Evolutionary conservation across 2,113 vertebrate genomes (phyloP).

Genomic region (Gasterosteus aculeatus): DNA sequence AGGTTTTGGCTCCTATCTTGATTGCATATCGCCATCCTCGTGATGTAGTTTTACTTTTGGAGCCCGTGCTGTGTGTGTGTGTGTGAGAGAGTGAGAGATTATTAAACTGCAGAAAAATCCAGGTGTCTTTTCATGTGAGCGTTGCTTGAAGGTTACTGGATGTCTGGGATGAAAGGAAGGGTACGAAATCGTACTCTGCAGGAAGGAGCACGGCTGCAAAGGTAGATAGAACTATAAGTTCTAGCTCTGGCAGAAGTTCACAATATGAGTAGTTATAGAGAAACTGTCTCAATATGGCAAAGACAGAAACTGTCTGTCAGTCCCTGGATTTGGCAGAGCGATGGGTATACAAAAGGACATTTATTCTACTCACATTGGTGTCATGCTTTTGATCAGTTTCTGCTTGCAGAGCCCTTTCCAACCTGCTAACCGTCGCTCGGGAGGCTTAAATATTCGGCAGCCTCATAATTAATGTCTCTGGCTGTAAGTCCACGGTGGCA

Average conservation of each 20-base stretch:
- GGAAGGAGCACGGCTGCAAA: slow-evolving; percentile 10
- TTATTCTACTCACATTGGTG: slow-evolving; percentile 1
- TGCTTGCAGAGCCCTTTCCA: slow-evolving; percentile 8
- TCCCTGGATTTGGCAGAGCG: slow-evolving; percentile 7
- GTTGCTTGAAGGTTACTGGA: slow-evolving; percentile 37
- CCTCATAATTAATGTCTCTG: slow-evolving; percentile 51
- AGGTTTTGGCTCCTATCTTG: slow-evolving; percentile 37
- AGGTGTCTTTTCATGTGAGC: slow-evolving; percentile 37
- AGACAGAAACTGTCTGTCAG: slow-evolving; percentile 7
- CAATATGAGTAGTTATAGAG: slow-evolving; percentile 38
- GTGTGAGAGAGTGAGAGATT: slow-evolving; percentile 17
- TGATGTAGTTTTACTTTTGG: slow-evolving; percentile 50
- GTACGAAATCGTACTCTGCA: slow-evolving; percentile 17
- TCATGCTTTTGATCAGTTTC: slow-evolving; percentile 14
- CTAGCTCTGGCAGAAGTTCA: background rate
- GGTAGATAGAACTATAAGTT: background rate
- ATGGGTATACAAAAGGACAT: slow-evolving; percentile 5
- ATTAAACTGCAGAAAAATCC: slow-evolving; percentile 26
- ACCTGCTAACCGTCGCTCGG: slow-evolving; percentile 24
- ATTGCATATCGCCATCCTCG: slow-evolving; percentile 10
- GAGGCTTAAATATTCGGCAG: slow-evolving; percentile 44
- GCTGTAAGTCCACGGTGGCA: slow-evolving; percentile 37
- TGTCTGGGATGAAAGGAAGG: slow-evolving; percentile 24
- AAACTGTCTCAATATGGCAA: slow-evolving; percentile 3
- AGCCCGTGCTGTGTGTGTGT: background rate